A percentile compares a stretch with the other conserved stretches of the same genome.
phyloP scores from a whole-genome alignment of 2,888 invertebrate species.

The Icerya purchasi region DNA sequence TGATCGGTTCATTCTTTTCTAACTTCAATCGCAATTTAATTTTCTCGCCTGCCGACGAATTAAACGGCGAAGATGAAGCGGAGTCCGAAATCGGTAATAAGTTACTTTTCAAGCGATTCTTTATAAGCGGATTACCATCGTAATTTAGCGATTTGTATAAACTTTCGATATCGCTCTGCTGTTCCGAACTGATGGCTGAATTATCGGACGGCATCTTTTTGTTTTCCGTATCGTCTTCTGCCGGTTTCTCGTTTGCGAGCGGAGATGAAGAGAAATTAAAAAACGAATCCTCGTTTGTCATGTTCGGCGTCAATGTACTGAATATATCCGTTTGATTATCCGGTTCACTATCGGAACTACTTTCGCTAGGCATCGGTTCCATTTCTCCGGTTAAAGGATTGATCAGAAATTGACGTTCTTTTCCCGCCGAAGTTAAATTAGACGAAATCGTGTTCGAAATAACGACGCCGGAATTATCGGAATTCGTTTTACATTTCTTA shows the following conservation, averaged over 20 bases:
- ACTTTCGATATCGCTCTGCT: constrained; percentile 19
- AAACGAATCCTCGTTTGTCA: constrained; percentile 25
- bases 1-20: constrained; percentile 60
- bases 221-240: constrained; percentile 27
- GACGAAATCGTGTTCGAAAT: constrained; percentile 16
- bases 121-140: not conserved
- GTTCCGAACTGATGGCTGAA: constrained; percentile 31
- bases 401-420: constrained; percentile 59
- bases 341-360: constrained; percentile 36
- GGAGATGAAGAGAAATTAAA: constrained; percentile 29
- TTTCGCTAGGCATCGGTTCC: constrained; percentile 51
- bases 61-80: constrained; percentile 13
- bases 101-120: not conserved
- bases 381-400: constrained; percentile 69
- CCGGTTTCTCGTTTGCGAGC: constrained; percentile 28
- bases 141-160: not conserved
- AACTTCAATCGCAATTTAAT: constrained; percentile 61
- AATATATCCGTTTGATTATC: constrained; percentile 23
- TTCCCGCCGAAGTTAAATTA: constrained; percentile 21
- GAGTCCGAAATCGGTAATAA: no score
- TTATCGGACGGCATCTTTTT: not conserved
- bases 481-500: no score
- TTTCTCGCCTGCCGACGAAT: constrained; percentile 37
- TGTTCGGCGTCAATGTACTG: constrained; percentile 12
- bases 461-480: no score